phyloP scores from a whole-genome alignment of 2,797 vertebrate species.

The Microcaecilia unicolor region DNA sequence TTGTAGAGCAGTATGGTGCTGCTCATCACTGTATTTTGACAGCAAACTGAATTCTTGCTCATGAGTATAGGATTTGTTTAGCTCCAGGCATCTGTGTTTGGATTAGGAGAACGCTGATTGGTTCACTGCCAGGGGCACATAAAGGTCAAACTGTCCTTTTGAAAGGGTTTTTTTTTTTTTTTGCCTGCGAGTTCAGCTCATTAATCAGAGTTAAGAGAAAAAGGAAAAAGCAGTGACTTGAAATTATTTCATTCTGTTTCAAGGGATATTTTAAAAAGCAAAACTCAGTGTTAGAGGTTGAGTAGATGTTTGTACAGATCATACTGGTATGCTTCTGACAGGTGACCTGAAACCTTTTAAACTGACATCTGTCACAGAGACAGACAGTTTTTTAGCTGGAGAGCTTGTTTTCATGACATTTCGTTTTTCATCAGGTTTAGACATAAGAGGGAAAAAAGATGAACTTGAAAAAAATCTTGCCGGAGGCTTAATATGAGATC shows the following conservation, averaged over 20 bases:
- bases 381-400: conserved; percentile 65
- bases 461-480: conserved; percentile 67
- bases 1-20: conserved; percentile 35
- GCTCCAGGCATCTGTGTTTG: conserved; percentile 90
- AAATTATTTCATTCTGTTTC: conserved; percentile 53
- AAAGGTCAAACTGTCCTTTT: conserved; percentile 89
- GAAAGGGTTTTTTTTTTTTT: conserved; percentile 48
- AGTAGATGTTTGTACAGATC: conserved; percentile 56
- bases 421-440: conserved; percentile 77
- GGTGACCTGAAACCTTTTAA: conserved; percentile 71
- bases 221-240: conserved; percentile 54
- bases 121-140: conserved; percentile 80
- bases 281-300: conserved; percentile 58
- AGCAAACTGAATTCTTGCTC: conserved; percentile 65
- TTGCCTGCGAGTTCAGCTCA: conserved; percentile 45
- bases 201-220: conserved; percentile 59
- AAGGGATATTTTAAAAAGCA: conserved; percentile 52
- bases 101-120: conserved; percentile 90
- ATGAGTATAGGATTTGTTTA: conserved; percentile 78
- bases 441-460: conserved; percentile 52
- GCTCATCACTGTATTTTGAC: conserved; percentile 56
- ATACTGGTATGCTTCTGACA: conserved; percentile 62
- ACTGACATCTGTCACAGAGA: conserved; percentile 79
- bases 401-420: conserved; percentile 73
- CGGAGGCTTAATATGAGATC: conserved; percentile 68